These are phyloP conservation scores for Eospalax fontanierii DNA, from an alignment of 2,797 vertebrate species.

Conservation along the genomic window DNA sequence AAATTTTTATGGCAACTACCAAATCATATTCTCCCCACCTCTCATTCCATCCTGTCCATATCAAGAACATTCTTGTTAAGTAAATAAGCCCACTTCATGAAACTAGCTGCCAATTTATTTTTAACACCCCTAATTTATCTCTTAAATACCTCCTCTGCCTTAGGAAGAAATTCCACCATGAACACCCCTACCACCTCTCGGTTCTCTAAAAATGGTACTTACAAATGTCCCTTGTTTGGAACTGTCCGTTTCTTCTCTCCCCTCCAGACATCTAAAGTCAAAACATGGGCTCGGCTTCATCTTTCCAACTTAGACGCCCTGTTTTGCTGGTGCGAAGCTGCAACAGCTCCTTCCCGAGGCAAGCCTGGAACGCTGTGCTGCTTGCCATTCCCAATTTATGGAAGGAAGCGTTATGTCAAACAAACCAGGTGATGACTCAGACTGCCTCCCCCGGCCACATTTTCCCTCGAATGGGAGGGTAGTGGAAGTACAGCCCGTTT, in stretches of 20 bases:
- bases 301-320: conserved; percentile 57
- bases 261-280: conserved; percentile 41
- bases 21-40: background rate
- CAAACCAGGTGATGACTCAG: conserved; percentile 90
- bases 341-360: conserved; percentile 61
- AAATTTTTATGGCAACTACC: conserved; percentile 31
- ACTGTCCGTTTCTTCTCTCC: conserved; percentile 49
- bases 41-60: conserved; percentile 22
- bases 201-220: conserved; percentile 72
- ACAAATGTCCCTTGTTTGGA: conserved; percentile 71
- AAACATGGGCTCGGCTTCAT: conserved; percentile 54
- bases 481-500: conserved; percentile 80
- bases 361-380: conserved; percentile 65
- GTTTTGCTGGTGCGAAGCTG: background rate
- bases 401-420: conserved; percentile 89
- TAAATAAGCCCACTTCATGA: background rate
- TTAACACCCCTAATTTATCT: conserved; percentile 61
- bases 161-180: conserved; percentile 49
- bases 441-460: conserved; percentile 85
- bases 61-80: conserved; percentile 50
- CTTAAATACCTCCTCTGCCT: conserved; percentile 49
- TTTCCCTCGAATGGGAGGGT: conserved; percentile 87
- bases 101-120: conserved; percentile 49
- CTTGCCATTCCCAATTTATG: conserved; percentile 88
- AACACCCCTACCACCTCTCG: conserved; percentile 39